These are phyloP conservation scores for Platichthys stellatus DNA, from an alignment of 2,113 vertebrate genomes.

Conservation along the genomic window DNA sequence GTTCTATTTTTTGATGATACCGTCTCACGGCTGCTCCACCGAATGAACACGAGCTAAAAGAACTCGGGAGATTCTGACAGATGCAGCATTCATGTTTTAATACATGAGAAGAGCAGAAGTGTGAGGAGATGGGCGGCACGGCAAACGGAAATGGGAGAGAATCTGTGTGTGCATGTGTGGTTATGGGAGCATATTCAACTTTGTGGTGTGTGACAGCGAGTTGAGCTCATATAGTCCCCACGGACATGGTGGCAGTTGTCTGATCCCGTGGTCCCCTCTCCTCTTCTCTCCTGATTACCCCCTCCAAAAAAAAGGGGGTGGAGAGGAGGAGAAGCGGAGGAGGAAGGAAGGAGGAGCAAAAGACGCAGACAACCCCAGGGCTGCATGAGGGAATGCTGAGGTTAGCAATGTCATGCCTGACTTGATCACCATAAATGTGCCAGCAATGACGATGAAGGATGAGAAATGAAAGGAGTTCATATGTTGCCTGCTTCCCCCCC, in stretches of 20 bases:
- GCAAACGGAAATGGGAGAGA: no score
- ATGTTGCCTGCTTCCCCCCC: background rate
- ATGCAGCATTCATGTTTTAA: slow-evolving; percentile 6
- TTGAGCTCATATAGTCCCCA: background rate
- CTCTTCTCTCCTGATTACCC: background rate
- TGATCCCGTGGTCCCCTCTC: background rate
- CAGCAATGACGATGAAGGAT: slow-evolving; percentile 20
- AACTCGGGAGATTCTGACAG: background rate
- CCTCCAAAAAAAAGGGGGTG: slow-evolving; percentile 1
- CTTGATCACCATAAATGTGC: slow-evolving; percentile 39
- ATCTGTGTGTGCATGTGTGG: background rate
- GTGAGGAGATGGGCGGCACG: no score
- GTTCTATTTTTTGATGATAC: no score
- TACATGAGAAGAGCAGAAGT: background rate
- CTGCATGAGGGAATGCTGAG: slow-evolving; percentile 52
- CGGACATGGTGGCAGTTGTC: background rate
- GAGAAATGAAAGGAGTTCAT: background rate
- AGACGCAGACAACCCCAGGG: slow-evolving; percentile 31
- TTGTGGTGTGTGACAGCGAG: background rate
- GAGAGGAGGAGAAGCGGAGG: slow-evolving; percentile 16
- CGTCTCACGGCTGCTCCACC: no score
- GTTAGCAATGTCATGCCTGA: slow-evolving; percentile 44
- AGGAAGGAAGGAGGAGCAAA: slow-evolving; percentile 21
- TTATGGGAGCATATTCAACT: background rate
- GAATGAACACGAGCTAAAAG: no score